phyloP scores from a whole-genome alignment of 2,797 vertebrate species.

The Microctenopoma steveboyesi region DNA sequence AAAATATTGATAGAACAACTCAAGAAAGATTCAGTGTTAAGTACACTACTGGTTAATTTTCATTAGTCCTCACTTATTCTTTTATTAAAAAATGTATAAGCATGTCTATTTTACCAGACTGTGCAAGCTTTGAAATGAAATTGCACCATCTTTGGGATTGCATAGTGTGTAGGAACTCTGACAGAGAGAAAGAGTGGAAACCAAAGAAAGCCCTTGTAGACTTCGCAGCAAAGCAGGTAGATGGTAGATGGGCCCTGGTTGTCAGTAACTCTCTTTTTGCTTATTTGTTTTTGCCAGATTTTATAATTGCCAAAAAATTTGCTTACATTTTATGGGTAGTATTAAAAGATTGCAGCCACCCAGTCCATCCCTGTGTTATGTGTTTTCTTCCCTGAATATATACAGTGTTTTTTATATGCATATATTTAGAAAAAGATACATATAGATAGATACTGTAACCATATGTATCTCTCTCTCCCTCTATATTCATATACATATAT shows the following conservation, averaged over 20 bases:
- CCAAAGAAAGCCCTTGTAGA: conserved; percentile 64
- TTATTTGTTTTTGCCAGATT: conserved; percentile 42
- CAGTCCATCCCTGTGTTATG: conserved; percentile 72
- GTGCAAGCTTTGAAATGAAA: conserved; percentile 73
- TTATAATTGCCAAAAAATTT: conserved; percentile 39
- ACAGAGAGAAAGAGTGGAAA: conserved; percentile 58
- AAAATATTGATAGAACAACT: conserved; percentile 76
- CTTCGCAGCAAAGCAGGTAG: conserved; percentile 62
- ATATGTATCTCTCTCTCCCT: too few species aligned
- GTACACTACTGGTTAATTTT: conserved; percentile 66
- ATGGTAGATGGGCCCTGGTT: conserved; percentile 49
- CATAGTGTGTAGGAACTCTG: conserved; percentile 80
- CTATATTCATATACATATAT: conserved; percentile 24
- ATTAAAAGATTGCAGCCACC: conserved; percentile 72
- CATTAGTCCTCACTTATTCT: conserved; percentile 58
- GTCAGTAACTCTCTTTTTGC: conserved; percentile 43
- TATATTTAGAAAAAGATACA: not conserved
- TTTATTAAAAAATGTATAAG: conserved; percentile 73
- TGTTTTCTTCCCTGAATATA: conserved; percentile 77
- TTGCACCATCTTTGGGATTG: conserved; percentile 78
- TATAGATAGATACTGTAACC: too few species aligned
- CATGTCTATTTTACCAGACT: conserved; percentile 64
- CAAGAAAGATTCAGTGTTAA: conserved; percentile 65
- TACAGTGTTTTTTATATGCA: conserved; percentile 42
- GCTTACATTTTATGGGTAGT: conserved; percentile 59